Conservation (phyloP, 2,888 invertebrate genomes). For the Polymixis flavicincta region DNA sequence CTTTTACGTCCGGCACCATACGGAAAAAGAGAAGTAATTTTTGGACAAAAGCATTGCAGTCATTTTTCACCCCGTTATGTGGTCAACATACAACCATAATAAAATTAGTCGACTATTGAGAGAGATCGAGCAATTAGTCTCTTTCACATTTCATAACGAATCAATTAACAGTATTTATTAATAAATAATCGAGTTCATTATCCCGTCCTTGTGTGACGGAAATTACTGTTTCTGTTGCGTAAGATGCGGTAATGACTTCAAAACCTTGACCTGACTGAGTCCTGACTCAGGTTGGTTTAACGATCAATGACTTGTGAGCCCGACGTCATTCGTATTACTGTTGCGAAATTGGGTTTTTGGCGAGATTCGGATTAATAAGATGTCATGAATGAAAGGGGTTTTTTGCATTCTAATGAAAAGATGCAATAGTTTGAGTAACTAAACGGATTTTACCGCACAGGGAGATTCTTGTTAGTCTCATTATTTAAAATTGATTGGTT, state of each 20-base stretch:
- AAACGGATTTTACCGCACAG: neutral
- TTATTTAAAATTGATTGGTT: neutral
- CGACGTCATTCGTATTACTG: constrained; percentile 33
- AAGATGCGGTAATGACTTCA: constrained; percentile 40
- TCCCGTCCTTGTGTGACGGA: constrained; percentile 48
- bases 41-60: neutral
- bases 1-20: too few relatives aligned
- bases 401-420: constrained; percentile 2
- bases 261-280: constrained; percentile 57
- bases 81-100: neutral
- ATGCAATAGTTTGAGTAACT: neutral
- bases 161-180: constrained; percentile 3
- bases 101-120: neutral
- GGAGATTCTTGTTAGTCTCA: neutral
- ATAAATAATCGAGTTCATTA: constrained; percentile 26
- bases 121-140: neutral
- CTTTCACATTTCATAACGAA: neutral
- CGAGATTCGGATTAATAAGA: constrained; percentile 13
- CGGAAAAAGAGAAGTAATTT: too few relatives aligned
- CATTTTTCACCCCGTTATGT: neutral
- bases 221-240: constrained; percentile 54
- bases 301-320: constrained; percentile 50
- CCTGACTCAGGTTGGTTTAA: constrained; percentile 54
- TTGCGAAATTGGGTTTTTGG: constrained; percentile 41
- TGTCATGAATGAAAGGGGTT: neutral